Base-by-base conservation (phyloP, 1,140 invertebrate species). In the Macrotrachela quadricornifera region DNA sequence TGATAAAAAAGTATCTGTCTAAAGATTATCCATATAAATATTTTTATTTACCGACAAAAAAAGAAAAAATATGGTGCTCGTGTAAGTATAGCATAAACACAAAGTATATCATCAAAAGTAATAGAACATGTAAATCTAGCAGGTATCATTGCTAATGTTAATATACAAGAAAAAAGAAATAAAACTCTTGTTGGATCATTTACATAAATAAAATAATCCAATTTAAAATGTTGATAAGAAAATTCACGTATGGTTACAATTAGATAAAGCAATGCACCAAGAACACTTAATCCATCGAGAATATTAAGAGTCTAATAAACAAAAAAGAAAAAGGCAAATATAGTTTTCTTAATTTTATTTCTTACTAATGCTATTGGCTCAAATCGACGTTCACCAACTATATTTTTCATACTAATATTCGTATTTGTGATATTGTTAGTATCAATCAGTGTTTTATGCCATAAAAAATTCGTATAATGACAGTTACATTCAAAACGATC, bases 11-110 rank as follows among this genome's bases (percentile, higher is more conserved):
- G n/a, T n/a, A n/a, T n/a, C n/a, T n/a, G n/a, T n/a, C n/a, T n/a
- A n/a, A 54, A 45, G 21, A 54, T 45, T 21, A n/a, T 10, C 43
- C 36, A 21, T 50, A 37, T 39, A 14, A 46, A 46, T 1, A 18
- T 40, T 45, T n/a, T 43, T 45, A 57, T 53, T 41, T 53, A 85
- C 84, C 84, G 78, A 72, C 88, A 97, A 68, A 94, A 96, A 70
- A 94, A 96, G n/a, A 96, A 74, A 69, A 95, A 96, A 67, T 95
- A 95, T 0, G 87, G 85, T 10, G 87, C 84, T 16, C 87, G 92
- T 3, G 84, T 85, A 0, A 96, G 69, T 79, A 95, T 91, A 9
- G 88, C 85, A n/a, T 87, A 74, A 2, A 94, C 81, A 6, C 84
- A 82, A 1, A 92, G 72, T 54, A 84, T 78, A 63, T 97, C 90